Conservation (phyloP, 1,140 invertebrate genomes). For the Drosophila bocki region DNA sequence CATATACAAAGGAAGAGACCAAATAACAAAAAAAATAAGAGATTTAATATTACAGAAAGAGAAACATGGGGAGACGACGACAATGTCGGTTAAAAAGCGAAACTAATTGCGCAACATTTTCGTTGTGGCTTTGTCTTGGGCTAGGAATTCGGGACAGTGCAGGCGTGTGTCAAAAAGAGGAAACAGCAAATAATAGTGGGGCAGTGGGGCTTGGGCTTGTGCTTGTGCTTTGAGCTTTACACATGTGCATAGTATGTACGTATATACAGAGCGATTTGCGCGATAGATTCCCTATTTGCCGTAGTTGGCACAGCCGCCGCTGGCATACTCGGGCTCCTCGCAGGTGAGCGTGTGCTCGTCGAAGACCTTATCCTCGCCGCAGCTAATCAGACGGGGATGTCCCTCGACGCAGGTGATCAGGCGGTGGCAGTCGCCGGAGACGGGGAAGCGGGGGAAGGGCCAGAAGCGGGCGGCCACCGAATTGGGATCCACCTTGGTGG, state of each 20-base stretch:
- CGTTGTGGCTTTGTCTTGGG: constrained; percentile 26
- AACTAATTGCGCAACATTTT: constrained; percentile 23
- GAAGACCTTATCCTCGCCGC: constrained; percentile 94
- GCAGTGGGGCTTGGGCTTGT: constrained; percentile 6
- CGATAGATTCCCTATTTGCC: constrained; percentile 55
- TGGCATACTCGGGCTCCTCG: constrained; percentile 87
- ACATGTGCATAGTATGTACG: constrained; percentile 43
- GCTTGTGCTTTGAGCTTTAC: constrained; percentile 43
- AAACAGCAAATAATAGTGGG: constrained; percentile 2
- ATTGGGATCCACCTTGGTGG: constrained; percentile 91
- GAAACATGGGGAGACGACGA: background rate
- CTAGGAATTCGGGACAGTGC: constrained; percentile 49
- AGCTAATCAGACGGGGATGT: constrained; percentile 93
- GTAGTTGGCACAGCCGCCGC: constrained; percentile 76
- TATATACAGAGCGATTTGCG: constrained; percentile 20
- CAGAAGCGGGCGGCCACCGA: constrained; percentile 93
- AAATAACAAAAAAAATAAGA: constrained; percentile 49
- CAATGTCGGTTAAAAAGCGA: constrained; percentile 34
- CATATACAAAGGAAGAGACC: constrained; percentile 41
- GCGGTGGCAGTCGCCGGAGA: constrained; percentile 92
- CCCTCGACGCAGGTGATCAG: constrained; percentile 95
- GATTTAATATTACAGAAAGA: constrained; percentile 43
- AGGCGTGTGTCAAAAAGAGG: constrained; percentile 10
- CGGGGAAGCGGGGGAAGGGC: constrained; percentile 95
- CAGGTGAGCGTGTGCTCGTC: constrained; percentile 93